These are phyloP conservation scores for Ailuropoda melanoleuca DNA, from an alignment of 2,113 vertebrate genomes.

Conservation along the genomic window DNA sequence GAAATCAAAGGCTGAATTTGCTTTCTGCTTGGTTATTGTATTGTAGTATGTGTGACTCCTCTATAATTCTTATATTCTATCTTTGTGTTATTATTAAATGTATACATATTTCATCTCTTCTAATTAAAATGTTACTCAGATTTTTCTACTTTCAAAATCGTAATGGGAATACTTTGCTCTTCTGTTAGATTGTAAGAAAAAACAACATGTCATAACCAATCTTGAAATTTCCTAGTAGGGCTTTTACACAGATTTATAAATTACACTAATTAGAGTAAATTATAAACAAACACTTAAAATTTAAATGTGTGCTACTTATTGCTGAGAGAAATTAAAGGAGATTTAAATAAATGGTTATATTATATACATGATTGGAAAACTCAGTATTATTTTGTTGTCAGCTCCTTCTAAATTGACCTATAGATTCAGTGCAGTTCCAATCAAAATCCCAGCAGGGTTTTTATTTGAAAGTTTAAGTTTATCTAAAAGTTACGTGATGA, in stretches of 20 bases:
- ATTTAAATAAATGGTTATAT: background rate
- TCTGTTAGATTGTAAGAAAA: background rate
- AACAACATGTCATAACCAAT: background rate
- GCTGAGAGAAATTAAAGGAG: background rate
- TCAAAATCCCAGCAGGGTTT: background rate
- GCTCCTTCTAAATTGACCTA: background rate
- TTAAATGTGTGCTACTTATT: background rate
- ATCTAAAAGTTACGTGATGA: background rate
- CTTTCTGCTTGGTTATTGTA: background rate
- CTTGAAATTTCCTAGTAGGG: background rate
- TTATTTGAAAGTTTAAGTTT: background rate
- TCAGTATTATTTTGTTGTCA: background rate
- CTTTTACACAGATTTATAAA: conserved; percentile 1
- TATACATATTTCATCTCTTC: background rate
- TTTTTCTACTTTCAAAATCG: background rate
- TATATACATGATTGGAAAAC: background rate
- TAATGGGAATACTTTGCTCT: background rate
- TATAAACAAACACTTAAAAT: background rate
- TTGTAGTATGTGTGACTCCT: background rate
- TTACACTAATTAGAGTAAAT: background rate
- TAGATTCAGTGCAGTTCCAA: background rate
- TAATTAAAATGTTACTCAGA: background rate
- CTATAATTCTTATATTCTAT: background rate
- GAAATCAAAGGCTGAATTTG: background rate
- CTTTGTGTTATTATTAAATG: background rate